A percentile compares a stretch with the other conserved stretches of the same genome.
Conservation (phyloP, 2,113 vertebrate genomes). For the Psammodynastes pulverulentus region DNA sequence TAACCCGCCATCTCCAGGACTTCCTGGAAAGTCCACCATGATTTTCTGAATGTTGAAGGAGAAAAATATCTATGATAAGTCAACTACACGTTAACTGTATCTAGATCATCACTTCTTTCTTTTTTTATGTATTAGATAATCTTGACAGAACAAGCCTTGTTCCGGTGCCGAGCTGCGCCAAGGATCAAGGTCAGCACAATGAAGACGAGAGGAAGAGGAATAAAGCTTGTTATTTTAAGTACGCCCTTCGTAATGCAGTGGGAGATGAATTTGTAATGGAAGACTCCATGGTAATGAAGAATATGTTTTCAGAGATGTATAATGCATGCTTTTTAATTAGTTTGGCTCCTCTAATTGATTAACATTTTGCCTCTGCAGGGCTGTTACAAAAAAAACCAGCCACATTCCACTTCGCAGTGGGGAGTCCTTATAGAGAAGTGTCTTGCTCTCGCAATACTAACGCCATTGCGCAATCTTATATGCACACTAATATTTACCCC, state of each 20-base stretch:
- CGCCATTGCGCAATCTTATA: neutral
- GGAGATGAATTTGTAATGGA: slow-evolving; percentile 53
- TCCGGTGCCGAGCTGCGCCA: neutral
- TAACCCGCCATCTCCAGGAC: neutral
- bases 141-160: neutral
- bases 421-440: slow-evolving; percentile 31
- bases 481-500: slow-evolving; percentile 38
- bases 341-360: slow-evolving; percentile 61
- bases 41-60: neutral
- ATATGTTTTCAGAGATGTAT: slow-evolving; percentile 61
- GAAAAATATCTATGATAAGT: no score
- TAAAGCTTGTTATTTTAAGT: slow-evolving; percentile 38
- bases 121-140: neutral
- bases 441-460: neutral
- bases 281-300: slow-evolving; percentile 60
- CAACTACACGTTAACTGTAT: neutral
- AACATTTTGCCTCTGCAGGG: slow-evolving; percentile 57
- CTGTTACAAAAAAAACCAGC: slow-evolving; percentile 54
- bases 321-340: slow-evolving; percentile 68
- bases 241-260: slow-evolving; percentile 45
- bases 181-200: slow-evolving; percentile 24
- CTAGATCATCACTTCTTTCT: neutral
- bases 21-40: neutral
- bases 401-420: slow-evolving; percentile 44
- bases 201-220: neutral